These are phyloP conservation scores for Stegodyphus mimosarum DNA, from an alignment of 1,140 invertebrate genomes.

Conservation along the genomic window DNA sequence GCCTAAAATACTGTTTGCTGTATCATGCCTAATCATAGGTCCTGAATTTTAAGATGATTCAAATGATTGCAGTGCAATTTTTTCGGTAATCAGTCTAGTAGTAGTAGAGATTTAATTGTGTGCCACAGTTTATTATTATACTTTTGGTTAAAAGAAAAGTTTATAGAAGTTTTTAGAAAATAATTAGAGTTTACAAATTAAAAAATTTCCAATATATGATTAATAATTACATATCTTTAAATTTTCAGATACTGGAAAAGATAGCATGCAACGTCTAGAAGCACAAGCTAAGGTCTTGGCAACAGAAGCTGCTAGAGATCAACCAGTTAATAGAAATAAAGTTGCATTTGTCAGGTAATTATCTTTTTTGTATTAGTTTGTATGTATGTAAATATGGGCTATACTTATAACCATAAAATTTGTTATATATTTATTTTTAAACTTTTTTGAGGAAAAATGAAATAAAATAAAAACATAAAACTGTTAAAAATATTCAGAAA, in stretches of 20 bases:
- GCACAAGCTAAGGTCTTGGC: constrained; percentile 78
- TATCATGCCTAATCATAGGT: no score
- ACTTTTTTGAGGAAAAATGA: not conserved
- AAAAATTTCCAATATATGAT: not conserved
- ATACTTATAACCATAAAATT: not conserved
- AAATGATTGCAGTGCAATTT: no score
- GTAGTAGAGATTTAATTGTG: no score
- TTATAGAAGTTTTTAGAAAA: no score
- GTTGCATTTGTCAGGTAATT: constrained; percentile 69
- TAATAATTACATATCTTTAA: not conserved
- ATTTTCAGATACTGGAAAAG: constrained; percentile 68
- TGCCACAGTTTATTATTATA: no score
- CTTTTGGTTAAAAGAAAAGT: no score
- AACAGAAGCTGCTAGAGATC: constrained; percentile 67
- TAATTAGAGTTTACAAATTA: no score
- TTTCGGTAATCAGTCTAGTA: no score
- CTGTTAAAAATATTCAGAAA: not conserved
- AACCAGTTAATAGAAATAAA: constrained; percentile 65
- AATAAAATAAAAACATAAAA: not conserved
- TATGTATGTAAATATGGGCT: not conserved
- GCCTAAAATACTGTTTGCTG: no score
- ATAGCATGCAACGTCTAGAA: constrained; percentile 89
- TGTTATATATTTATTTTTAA: not conserved
- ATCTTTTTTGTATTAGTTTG: not conserved
- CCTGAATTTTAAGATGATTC: no score